Evolutionary conservation across 1,140 invertebrate species (phyloP).

Genomic region (Lethrus apterus): DNA sequence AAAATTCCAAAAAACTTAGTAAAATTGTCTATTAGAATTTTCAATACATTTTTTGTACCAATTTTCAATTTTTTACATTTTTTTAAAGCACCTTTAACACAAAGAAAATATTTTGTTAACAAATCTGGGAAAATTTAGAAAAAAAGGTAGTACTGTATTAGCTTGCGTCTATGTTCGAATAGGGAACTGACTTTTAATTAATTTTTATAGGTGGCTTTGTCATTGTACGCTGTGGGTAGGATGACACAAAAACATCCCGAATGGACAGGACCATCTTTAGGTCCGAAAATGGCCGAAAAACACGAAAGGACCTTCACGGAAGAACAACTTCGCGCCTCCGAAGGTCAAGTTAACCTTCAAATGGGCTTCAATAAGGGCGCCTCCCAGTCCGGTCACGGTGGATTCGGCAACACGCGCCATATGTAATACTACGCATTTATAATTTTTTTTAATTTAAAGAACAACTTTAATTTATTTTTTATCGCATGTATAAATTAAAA

Average conservation of each 20-base stretch:
- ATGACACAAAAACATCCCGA: constrained; percentile 91
- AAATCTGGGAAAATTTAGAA: too few species aligned
- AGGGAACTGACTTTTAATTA: not conserved
- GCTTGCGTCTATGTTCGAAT: too few species aligned
- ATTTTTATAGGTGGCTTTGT: constrained; percentile 31
- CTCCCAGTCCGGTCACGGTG: constrained; percentile 75
- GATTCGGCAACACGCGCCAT: constrained; percentile 92
- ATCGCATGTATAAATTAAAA: not conserved
- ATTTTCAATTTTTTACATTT: too few species aligned
- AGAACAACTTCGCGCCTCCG: constrained; percentile 85
- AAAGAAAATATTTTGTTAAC: too few species aligned
- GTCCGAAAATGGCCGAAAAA: constrained; percentile 92
- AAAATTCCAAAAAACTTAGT: not conserved
- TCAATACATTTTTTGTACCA: too few species aligned
- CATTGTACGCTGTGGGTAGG: constrained; percentile 40
- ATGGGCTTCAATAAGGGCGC: constrained; percentile 96
- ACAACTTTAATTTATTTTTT: not conserved
- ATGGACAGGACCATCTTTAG: constrained; percentile 79
- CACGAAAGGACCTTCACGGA: constrained; percentile 90
- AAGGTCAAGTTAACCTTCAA: constrained; percentile 87
- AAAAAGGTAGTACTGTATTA: too few species aligned
- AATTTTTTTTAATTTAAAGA: not conserved
- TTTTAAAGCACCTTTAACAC: too few species aligned
- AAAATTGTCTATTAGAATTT: not conserved
- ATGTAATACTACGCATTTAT: constrained; percentile 58